Evolutionary conservation across 2,113 vertebrate genomes (phyloP).

Genomic region (Scolopax mira): DNA sequence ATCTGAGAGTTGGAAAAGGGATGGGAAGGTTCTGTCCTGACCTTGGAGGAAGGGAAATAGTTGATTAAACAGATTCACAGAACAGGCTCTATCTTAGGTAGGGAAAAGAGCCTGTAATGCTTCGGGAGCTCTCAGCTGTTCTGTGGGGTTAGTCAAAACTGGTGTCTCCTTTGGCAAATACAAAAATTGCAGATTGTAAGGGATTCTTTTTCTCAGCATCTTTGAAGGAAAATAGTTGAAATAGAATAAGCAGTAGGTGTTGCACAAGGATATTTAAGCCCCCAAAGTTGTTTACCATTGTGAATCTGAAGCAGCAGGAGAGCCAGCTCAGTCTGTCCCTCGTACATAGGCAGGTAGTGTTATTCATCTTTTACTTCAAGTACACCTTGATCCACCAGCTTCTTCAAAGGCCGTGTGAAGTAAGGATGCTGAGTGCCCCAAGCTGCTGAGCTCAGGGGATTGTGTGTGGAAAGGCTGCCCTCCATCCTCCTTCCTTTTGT

Average conservation of each 20-base stretch:
- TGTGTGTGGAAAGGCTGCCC: background rate
- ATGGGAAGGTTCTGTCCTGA: background rate
- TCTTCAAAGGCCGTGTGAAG: background rate
- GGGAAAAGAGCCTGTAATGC: background rate
- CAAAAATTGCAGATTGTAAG: background rate
- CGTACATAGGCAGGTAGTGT: fast-evolving
- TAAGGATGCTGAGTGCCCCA: background rate
- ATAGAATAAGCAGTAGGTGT: background rate
- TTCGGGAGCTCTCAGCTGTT: fast-evolving
- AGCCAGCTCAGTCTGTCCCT: background rate
- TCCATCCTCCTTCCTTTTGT: background rate
- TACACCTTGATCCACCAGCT: background rate
- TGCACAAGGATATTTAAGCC: background rate
- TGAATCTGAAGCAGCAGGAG: background rate
- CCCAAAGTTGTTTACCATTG: background rate
- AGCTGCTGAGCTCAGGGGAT: background rate
- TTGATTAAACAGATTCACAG: background rate
- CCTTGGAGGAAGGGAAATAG: background rate
- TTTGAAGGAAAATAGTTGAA: background rate
- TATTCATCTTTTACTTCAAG: background rate
- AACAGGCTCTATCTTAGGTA: background rate
- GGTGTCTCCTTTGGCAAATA: background rate
- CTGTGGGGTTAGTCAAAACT: background rate
- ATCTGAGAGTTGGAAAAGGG: background rate
- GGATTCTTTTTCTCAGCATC: background rate